A percentile compares a stretch with the other conserved stretches of the same genome.
These are phyloP conservation scores for Pteronura brasiliensis DNA, from an alignment of 2,113 vertebrate genomes.

Conservation along the genomic window DNA sequence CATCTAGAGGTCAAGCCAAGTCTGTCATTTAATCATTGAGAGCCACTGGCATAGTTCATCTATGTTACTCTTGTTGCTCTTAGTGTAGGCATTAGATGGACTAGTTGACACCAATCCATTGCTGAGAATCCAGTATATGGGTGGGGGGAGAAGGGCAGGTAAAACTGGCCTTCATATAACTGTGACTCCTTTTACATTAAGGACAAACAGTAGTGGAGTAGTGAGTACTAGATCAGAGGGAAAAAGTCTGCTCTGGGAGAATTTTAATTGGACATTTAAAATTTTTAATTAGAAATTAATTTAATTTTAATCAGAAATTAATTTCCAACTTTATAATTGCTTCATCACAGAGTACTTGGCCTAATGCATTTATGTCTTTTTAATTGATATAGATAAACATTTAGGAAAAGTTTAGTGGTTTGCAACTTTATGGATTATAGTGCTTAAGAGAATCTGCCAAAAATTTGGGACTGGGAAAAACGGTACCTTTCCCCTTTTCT, in stretches of 20 bases:
- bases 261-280: neutral
- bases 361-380: neutral
- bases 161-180: neutral
- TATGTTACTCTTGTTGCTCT: neutral
- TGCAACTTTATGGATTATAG: neutral
- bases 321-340: neutral
- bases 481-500: neutral
- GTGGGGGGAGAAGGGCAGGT: accelerated
- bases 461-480: neutral
- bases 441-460: neutral
- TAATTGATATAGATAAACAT: neutral
- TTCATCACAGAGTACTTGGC: neutral
- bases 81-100: neutral
- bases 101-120: neutral
- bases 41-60: accelerated
- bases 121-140: neutral
- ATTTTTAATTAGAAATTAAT: neutral
- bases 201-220: neutral
- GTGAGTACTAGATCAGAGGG: neutral
- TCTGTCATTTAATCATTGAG: neutral
- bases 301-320: neutral
- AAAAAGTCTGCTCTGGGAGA: neutral
- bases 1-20: neutral
- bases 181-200: neutral
- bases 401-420: neutral